Percentiles rank a stretch among this genome's conserved stretches.
phyloP scores from a whole-genome alignment of 2,888 invertebrate species.

The Zygothrica quintamaculata region DNA sequence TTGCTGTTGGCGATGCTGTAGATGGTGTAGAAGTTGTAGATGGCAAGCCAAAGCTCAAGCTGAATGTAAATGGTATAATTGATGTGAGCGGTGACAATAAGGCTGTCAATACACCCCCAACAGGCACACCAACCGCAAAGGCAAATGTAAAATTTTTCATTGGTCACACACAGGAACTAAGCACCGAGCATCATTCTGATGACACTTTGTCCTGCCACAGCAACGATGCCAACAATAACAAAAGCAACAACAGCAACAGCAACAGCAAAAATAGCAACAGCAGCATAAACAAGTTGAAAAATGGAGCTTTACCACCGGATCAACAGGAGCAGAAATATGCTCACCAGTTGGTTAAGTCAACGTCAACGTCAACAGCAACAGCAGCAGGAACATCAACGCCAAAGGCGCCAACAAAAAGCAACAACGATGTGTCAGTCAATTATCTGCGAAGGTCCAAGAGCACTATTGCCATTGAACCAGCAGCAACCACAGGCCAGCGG shows the following conservation, averaged over 20 bases:
- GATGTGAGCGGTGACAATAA: slow-evolving; percentile 54
- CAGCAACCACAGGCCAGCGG: slow-evolving; percentile 28
- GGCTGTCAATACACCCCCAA: slow-evolving; percentile 15
- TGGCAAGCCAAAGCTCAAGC: slow-evolving; percentile 63
- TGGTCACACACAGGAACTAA: slow-evolving; percentile 76
- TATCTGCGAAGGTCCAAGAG: slow-evolving; percentile 63
- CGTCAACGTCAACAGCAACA: slow-evolving; percentile 9
- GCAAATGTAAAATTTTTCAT: slow-evolving; percentile 79
- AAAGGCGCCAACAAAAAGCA: slow-evolving; percentile 47
- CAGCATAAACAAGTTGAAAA: slow-evolving; percentile 44
- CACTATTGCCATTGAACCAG: slow-evolving; percentile 33
- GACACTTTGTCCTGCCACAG: slow-evolving; percentile 63
- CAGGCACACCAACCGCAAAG: slow-evolving; percentile 32
- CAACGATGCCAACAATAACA: slow-evolving; percentile 66
- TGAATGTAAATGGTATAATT: slow-evolving; percentile 64
- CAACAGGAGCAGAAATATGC: slow-evolving; percentile 26
- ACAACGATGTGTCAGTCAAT: slow-evolving; percentile 68
- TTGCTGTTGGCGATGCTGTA: slow-evolving; percentile 28
- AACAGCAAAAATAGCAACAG: slow-evolving; percentile 51
- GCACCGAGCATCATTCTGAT: slow-evolving; percentile 48
- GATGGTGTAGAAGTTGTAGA: too few relatives aligned
- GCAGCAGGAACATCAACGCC: slow-evolving; percentile 6
- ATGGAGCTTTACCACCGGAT: slow-evolving; percentile 56
- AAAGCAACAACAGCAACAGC: slow-evolving; percentile 40
- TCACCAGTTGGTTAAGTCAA: slow-evolving; percentile 19